Conservation (phyloP, 92 coral and sea anemone species). For the Zoanthus sansibaricus region DNA sequence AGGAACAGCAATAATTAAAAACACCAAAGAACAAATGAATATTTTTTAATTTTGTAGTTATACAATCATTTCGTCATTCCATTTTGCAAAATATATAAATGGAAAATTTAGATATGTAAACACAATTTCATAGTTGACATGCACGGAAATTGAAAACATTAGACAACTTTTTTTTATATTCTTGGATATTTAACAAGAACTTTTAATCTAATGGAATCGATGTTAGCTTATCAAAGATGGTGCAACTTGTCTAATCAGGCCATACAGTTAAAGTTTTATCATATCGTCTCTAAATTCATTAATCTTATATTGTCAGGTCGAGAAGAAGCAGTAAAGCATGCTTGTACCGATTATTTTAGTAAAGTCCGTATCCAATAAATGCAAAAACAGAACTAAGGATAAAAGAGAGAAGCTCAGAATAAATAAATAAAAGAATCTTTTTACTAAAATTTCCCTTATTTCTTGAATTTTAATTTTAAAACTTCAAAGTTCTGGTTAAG, state of each 20-base stretch:
- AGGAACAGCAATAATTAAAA: not conserved
- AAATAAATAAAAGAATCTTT: not conserved
- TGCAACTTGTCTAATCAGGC: not conserved
- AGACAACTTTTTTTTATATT: not conserved
- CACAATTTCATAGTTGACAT: not conserved
- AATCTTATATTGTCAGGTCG: not conserved
- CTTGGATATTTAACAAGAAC: not conserved
- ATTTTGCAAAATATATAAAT: slow-evolving; percentile 5
- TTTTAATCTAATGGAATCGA: not conserved
- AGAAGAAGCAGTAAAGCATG: not conserved
- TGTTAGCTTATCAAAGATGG: not conserved
- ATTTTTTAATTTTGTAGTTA: not conserved
- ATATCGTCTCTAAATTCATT: slow-evolving; percentile 2
- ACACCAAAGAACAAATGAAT: not conserved
- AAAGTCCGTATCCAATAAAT: not conserved
- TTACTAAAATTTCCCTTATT: not conserved
- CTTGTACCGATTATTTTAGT: not conserved
- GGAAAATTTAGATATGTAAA: not conserved
- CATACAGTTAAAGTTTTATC: not conserved
- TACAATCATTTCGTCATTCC: not conserved
- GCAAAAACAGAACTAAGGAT: not conserved
- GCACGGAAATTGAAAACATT: not conserved
- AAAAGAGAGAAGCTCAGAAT: not conserved
- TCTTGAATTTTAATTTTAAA: not conserved
- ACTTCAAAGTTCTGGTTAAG: not conserved